Evolutionary conservation across 2,113 vertebrate species (phyloP).

Genomic region (Opisthocomus hoazin): DNA sequence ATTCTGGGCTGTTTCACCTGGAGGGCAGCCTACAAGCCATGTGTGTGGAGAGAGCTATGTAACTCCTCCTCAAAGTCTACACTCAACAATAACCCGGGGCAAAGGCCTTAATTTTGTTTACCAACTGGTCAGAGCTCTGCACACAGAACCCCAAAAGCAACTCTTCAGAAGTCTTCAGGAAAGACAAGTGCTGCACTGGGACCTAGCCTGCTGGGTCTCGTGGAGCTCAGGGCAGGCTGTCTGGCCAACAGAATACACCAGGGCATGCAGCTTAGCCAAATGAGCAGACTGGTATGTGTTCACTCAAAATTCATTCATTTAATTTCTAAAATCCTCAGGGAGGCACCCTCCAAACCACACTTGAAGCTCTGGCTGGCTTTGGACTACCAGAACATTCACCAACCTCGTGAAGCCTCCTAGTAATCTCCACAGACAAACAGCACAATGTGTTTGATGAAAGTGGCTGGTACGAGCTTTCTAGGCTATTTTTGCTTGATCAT

Average conservation of each 20-base stretch:
- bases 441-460: neutral
- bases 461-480: neutral
- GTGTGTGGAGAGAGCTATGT: accelerated
- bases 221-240: neutral
- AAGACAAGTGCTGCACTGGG: neutral
- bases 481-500: neutral
- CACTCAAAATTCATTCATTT: neutral
- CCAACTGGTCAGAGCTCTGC: neutral
- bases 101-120: neutral
- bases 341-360: neutral
- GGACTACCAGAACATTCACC: neutral
- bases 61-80: neutral
- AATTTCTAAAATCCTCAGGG: neutral
- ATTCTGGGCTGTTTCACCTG: neutral
- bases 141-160: neutral
- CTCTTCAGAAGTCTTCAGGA: neutral
- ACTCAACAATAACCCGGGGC: neutral
- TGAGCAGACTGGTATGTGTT: neutral
- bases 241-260: neutral
- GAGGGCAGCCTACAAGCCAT: neutral
- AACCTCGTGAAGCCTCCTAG: neutral
- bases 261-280: neutral
- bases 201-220: neutral
- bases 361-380: slow-evolving; percentile 6
- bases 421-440: neutral